Evolutionary conservation across 2,888 invertebrate genomes (phyloP), one percentile per base, ranked within the genome.

Genomic region (Apamea sordens): DNA sequence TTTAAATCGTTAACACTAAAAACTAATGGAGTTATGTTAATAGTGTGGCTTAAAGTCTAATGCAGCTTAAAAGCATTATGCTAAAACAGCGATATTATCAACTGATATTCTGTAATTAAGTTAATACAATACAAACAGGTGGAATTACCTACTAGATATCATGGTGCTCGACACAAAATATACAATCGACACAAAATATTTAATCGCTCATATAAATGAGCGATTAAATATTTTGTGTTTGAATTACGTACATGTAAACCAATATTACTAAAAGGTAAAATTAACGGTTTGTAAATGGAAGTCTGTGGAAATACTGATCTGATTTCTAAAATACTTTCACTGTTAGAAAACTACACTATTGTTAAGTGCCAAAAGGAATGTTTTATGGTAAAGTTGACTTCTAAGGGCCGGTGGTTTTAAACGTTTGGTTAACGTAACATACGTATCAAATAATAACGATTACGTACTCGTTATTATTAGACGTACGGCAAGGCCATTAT

Each of bases 1-100:
- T 80, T 80, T 77, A 83, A 77, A 80, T 71, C 50, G 79, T 67
- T 61, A 67, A n/a, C 71, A 73, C 73, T 84, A 65, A 69, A 82
- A 79, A 69, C 36, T 69, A 84, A 84, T 50, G 63, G n/a, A 59
- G 36, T 83, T 84, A 69, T 64, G 79, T 5, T 79, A 69, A 82
- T 69, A 28, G 44, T 64, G 67, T 21, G 59, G 83, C 59, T 79
- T 82, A 82, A 73, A 84, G 65, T 71, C 70, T 77, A 71, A 67
- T 68, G 56, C 53, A 79, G 84, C 63, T 82, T 84, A 65, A 84
- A 56, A 84, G 69, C 84, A 47, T 69, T 65, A 36, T 59, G 79
- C 79, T 73, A 59, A 59, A 69, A 56, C 56, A 36, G 36, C 63
- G 70, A 63, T 73, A 69, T 28, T 68, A 63, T 2, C 41, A 50